Evolutionary conservation across 1,140 invertebrate genomes (phyloP), one percentile per base, ranked within the genome.

Genomic region (Drosophila athabasca): DNA sequence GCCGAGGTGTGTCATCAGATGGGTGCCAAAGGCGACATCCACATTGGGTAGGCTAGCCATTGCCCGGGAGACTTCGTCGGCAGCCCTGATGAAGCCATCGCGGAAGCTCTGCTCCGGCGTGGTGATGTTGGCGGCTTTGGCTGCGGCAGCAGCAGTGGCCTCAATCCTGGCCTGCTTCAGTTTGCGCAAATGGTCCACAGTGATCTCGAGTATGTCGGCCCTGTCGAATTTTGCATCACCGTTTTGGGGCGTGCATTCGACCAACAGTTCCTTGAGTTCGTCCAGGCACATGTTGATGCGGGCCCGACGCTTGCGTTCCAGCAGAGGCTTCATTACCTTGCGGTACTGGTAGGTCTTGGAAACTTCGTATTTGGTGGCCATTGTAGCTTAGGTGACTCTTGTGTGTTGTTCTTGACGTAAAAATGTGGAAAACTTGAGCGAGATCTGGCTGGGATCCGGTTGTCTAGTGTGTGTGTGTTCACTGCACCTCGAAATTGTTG

Each of bases 271-370:
- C 92, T 99, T 99, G 22, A 99, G 94, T 90, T 99, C 97, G 90
- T 98, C 96, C 78, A 99, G 93, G 91, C 97, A 98, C 60, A 96
- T 95, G 93, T 99, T 99, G 92, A 99, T 99, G 77, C 98, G 94
- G 49, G 97, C 98, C 79, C 98, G 93, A 60, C 98, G 94, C 93
- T 97, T 97, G 80, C 98, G 95, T 93, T 99, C 98, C 92, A 99
- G 94, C 94, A 99, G 95, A 75, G 98, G 98, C 92, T 99, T 99
- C 96, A 97, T 97, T 88, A 97, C 96, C 95, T 97, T 97, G 92
- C 96, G 94, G 93, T 97, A 97, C 91, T 97, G 96, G 92, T 97
- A 97, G 79, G 97, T 97, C 90, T 96, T 94, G 67, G 96, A 97
- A 60, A 76, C 49, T 62, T 91, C 90, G 76, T 91, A 90, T 87